Conservation (phyloP, 2,113 vertebrate species). For the Bos taurus region DNA sequence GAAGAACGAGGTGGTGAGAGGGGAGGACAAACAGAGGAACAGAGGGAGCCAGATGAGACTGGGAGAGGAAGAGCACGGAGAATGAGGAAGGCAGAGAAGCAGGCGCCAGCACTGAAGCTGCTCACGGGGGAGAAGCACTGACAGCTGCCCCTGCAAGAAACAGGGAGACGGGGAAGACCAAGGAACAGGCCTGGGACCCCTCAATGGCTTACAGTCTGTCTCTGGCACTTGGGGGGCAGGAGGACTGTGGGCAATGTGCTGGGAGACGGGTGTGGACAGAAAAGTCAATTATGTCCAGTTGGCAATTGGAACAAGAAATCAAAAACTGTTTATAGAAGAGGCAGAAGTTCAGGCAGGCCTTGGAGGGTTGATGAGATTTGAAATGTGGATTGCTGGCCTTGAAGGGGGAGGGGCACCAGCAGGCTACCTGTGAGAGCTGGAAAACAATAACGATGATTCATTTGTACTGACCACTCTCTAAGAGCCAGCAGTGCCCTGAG, state of each 20-base stretch:
- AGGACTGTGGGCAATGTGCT: neutral
- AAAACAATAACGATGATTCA: neutral
- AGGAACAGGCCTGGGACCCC: no score
- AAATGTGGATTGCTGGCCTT: neutral
- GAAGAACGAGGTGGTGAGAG: neutral
- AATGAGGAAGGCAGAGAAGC: neutral
- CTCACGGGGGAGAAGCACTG: fast-evolving
- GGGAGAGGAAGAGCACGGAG: neutral
- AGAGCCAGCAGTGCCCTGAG: neutral
- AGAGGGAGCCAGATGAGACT: neutral
- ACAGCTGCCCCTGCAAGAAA: neutral
- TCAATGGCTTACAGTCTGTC: neutral
- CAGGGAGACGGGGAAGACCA: fast-evolving
- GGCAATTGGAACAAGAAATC: neutral
- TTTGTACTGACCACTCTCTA: neutral
- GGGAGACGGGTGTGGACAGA: neutral
- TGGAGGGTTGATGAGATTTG: neutral
- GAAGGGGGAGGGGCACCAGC: neutral
- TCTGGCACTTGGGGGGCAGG: neutral
- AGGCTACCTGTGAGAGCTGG: no score
- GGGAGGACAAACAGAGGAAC: neutral
- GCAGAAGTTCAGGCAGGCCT: neutral
- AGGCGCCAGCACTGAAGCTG: neutral
- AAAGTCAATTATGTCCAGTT: neutral
- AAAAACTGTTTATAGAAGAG: neutral